These are phyloP conservation scores for Caenorhabditis uteleia DNA, from an alignment of 2,888 invertebrate genomes.

Conservation along the genomic window DNA sequence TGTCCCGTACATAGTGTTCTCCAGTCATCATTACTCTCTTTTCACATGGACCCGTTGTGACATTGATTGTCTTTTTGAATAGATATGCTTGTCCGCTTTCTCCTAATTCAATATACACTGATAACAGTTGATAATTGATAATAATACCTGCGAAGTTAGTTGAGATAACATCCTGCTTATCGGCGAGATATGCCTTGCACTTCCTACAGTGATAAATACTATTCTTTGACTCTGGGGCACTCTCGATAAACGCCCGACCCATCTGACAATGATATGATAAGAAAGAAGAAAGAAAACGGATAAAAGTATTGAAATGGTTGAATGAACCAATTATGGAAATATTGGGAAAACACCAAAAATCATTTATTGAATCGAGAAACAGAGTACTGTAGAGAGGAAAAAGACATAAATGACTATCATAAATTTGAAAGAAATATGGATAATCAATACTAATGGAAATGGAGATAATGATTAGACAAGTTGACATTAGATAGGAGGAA, in stretches of 20 bases:
- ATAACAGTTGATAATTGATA: not conserved
- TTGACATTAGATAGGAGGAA: too few relatives aligned
- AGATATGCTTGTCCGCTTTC: conserved; percentile 96
- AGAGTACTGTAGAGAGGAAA: too few relatives aligned
- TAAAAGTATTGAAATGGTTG: too few relatives aligned
- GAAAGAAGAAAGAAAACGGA: too few relatives aligned
- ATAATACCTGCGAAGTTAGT: conserved; percentile 27
- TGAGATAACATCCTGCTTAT: conserved; percentile 85
- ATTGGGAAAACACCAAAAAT: too few relatives aligned
- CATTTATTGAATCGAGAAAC: too few relatives aligned
- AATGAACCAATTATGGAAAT: too few relatives aligned
- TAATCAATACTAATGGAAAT: too few relatives aligned
- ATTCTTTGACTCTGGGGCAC: conserved; percentile 91
- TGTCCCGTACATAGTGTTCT: conserved; percentile 74
- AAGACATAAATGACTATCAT: too few relatives aligned
- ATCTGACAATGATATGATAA: too few relatives aligned
- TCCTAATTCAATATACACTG: conserved; percentile 73
- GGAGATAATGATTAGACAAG: too few relatives aligned
- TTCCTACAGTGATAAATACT: conserved; percentile 91
- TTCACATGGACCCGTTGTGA: conserved; percentile 85
- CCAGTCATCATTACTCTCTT: conserved; percentile 88
- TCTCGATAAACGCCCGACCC: conserved; percentile 92
- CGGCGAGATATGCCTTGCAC: conserved; percentile 94
- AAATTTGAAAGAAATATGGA: too few relatives aligned
- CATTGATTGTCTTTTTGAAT: conserved; percentile 90